Conservation (phyloP, 2,797 vertebrate genomes). For the Enteromius mattozi region DNA sequence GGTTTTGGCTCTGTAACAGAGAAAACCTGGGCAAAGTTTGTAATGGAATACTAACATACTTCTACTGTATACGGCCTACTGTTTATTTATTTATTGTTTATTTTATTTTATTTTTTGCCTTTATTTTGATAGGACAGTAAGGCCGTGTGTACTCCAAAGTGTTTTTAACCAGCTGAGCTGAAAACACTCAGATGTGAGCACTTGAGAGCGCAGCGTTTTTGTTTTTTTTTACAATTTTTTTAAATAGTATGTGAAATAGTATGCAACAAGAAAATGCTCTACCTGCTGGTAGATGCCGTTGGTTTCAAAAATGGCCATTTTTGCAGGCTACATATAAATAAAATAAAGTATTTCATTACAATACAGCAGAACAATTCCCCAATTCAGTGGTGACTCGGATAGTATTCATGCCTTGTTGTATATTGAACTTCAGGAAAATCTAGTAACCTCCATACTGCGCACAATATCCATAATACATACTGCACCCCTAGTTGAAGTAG, state of each 20-base stretch:
- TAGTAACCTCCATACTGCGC: not conserved
- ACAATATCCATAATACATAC: not conserved
- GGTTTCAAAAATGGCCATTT: too few relatives aligned
- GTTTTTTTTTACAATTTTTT: too few relatives aligned
- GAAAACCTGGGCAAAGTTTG: not conserved
- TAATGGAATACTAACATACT: conserved; percentile 3
- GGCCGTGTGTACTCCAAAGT: too few relatives aligned
- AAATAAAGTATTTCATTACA: not conserved
- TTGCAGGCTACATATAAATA: too few relatives aligned
- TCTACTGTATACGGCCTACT: not conserved
- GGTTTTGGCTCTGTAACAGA: not conserved
- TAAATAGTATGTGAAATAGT: not conserved
- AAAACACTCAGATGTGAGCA: too few relatives aligned
- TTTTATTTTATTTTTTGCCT: not conserved
- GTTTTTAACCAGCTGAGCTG: too few relatives aligned
- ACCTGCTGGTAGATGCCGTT: not conserved
- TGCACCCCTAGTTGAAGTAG: not conserved
- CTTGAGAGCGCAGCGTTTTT: too few relatives aligned
- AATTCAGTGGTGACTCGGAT: not conserved
- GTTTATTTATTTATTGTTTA: not conserved
- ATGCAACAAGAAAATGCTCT: not conserved
- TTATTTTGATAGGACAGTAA: not conserved
- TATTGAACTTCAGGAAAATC: not conserved
- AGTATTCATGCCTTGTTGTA: not conserved
- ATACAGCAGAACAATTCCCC: not conserved